Conservation (phyloP, 2,888 invertebrate genomes). For the Rapana venosa region DNA sequence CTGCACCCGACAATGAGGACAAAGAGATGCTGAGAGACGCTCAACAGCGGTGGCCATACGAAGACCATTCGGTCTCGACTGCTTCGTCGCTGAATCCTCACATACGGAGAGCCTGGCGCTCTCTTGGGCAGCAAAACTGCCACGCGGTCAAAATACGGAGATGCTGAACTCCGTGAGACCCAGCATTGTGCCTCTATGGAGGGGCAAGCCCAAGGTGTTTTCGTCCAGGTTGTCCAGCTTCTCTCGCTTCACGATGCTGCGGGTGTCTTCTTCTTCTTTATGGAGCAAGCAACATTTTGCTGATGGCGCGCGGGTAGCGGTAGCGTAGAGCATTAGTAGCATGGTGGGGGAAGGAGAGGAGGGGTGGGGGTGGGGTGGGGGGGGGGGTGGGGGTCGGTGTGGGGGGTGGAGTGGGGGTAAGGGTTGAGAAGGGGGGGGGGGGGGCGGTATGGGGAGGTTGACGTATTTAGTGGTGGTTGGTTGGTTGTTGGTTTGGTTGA, state of each 20-base stretch:
- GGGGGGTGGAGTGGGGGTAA: too few relatives aligned
- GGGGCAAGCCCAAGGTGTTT: conserved; percentile 70
- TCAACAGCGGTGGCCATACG: conserved; percentile 40
- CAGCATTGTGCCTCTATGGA: conserved; percentile 64
- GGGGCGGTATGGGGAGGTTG: too few relatives aligned
- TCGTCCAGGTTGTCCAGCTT: conserved; percentile 51
- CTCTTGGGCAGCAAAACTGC: conserved; percentile 52
- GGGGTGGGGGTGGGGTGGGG: too few relatives aligned
- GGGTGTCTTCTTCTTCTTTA: conserved; percentile 68
- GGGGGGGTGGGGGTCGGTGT: too few relatives aligned
- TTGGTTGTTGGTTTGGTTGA: too few relatives aligned
- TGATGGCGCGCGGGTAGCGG: too few relatives aligned
- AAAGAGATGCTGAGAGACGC: conserved; percentile 47
- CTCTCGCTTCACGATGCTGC: conserved; percentile 73
- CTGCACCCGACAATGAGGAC: conserved; percentile 49
- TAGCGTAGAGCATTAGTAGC: too few relatives aligned
- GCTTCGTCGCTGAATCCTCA: conserved; percentile 65
- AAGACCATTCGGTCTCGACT: conserved; percentile 58
- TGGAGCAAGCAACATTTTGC: too few relatives aligned
- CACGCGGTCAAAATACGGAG: conserved; percentile 45
- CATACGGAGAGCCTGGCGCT: conserved; percentile 56
- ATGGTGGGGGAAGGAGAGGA: too few relatives aligned
- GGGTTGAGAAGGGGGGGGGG: too few relatives aligned
- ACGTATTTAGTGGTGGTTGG: too few relatives aligned
- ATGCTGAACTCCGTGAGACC: conserved; percentile 54